Base-by-base conservation (phyloP, 1,140 invertebrate genomes). In the Ceratosolen solmsi region DNA sequence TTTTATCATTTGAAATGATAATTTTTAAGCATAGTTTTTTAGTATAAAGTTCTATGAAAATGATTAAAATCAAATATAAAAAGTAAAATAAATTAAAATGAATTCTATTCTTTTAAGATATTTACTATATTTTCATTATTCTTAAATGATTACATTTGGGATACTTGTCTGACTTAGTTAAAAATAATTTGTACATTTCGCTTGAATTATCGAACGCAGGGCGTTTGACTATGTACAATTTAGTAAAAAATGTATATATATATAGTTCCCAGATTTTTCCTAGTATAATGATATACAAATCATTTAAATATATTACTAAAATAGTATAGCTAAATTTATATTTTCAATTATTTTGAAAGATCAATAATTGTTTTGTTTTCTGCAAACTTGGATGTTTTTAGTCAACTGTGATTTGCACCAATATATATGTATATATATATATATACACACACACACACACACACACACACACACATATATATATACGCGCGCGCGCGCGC, bases 391-490 rank as follows among this genome's bases (percentile, higher is more conserved):
- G 51, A 82, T 76, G 13, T 71, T 71, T 76, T 60, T 82, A 60
- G n/a, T 36, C 65, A 58, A 76, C 75, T 82, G 75, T 78, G 80
- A 78, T 78, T 60, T 65, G 68, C 46, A 73, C 20, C 71, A 51
- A 36, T 76, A 70, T 56, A 81, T 5, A 75, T 75, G 56, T 46
- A 71, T 49, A 36, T 68, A n/a, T n/a, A n/a, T n/a, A n/a, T n/a
- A n/a, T n/a, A n/a, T n/a, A n/a, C n/a, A n/a, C n/a, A n/a, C n/a
- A n/a, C n/a, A n/a, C n/a, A n/a, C n/a, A n/a, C n/a, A n/a, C n/a
- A n/a, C n/a, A n/a, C n/a, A n/a, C n/a, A n/a, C n/a, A n/a, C n/a
- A n/a, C n/a, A n/a, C n/a, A n/a, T n/a, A n/a, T n/a, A n/a, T n/a
- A n/a, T n/a, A n/a, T n/a, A n/a, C n/a, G n/a, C n/a, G n/a, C n/a